Percentiles rank a stretch among this genome's conserved stretches.
These are phyloP conservation scores for cattle (Bos taurus) DNA, from an alignment of 2,113 vertebrate species.

Conservation along the genomic window DNA sequence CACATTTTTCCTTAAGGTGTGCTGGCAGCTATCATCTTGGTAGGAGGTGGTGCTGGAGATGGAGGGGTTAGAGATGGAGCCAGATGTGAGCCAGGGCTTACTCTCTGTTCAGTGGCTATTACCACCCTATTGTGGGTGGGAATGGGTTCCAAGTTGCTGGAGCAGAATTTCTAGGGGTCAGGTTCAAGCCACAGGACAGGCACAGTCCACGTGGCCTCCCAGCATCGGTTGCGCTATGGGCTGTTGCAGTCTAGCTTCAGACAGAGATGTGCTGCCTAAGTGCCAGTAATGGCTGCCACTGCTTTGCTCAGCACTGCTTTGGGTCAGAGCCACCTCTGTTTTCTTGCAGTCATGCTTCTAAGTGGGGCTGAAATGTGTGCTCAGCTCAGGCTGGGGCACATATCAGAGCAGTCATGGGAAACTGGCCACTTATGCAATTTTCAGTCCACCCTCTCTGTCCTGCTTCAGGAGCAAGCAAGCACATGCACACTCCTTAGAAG, in stretches of 20 bases:
- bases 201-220: too few species aligned
- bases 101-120: background rate
- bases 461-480: background rate
- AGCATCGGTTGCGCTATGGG: fast-evolving
- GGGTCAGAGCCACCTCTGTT: background rate
- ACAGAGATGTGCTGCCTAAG: background rate
- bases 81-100: background rate
- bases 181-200: background rate
- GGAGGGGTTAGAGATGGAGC: background rate
- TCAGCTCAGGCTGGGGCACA: background rate
- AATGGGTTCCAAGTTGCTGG: background rate
- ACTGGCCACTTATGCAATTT: background rate
- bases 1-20: background rate
- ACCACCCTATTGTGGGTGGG: background rate
- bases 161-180: background rate
- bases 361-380: background rate
- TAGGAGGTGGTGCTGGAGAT: background rate
- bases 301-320: background rate
- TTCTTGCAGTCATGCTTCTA: background rate
- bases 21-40: background rate
- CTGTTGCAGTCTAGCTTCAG: background rate
- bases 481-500: background rate
- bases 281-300: background rate
- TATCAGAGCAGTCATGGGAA: background rate
- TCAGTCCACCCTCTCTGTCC: background rate